Base-by-base conservation (phyloP, 2,113 vertebrate species). In the Globicephala melas region DNA sequence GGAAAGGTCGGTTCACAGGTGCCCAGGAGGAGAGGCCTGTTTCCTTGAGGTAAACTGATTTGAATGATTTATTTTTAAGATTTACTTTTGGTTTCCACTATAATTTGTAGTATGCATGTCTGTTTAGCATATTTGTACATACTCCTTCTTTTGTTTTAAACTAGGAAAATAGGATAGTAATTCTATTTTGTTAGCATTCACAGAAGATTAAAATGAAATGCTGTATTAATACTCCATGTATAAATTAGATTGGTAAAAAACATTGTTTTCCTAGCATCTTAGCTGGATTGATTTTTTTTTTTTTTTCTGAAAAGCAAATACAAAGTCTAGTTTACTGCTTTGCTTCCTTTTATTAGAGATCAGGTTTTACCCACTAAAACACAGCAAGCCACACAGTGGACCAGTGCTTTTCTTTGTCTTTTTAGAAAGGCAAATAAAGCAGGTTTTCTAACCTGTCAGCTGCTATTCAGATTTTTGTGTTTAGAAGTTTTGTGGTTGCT, bases 301-400 rank as follows among this genome's bases (percentile, higher is more conserved):
- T 73, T 44, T 80, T 87, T 67, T 3, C 33, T 36, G 9, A 44
- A 53, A 94, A 94, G 10, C 18, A 15, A 12, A 13, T 20, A n/a
- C 11, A 17, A 90, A 84, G 25, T 53, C 28, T 70, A 86, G 33
- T 25, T 36, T 79, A 50, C 25, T 65, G 23, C 5, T 85, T 92
- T 87, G 68, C 7, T 95, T 94, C 63, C 50, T 85, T 86, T 96
- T 89, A 88, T 41, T 89, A 67, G 77, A 71, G 44, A 86, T 81
- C 47, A 77, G 26, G 44, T 74, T 95, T 83, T 93, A 70, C 53
- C 68, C 91, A 9, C 47, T 77, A 96, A 95, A 88, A 96, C 70
- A 73, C 58, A 70, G 31, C 18, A 50, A 91, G 38, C 8, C 10
- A 38, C 41, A 74, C 31, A 58, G 28, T 68, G 50, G 65, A 90